Conservation (phyloP, 2,888 invertebrate species). For the Drosophila barbarae region DNA sequence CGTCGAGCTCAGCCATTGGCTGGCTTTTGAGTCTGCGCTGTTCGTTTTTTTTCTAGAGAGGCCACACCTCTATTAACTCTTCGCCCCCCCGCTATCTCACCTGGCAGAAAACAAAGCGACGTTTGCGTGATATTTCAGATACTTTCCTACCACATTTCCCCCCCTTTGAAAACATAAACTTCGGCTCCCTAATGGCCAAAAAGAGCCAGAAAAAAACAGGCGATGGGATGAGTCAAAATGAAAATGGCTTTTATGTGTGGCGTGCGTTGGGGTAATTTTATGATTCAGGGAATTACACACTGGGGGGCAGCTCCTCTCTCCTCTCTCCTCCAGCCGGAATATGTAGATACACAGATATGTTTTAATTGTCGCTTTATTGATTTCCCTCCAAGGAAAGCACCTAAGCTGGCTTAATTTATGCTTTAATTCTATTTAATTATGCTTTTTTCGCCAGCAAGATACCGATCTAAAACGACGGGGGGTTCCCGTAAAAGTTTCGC, state of each 20-base stretch:
- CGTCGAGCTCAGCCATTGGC: slow-evolving; percentile 61
- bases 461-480: slow-evolving; percentile 7
- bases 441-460: slow-evolving; percentile 19
- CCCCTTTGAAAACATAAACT: slow-evolving; percentile 36
- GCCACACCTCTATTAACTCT: slow-evolving; percentile 67
- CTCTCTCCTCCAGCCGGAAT: slow-evolving; percentile 14
- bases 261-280: slow-evolving; percentile 69
- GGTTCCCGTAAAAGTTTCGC: slow-evolving; percentile 23
- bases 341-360: slow-evolving; percentile 29
- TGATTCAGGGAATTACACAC: slow-evolving; percentile 62
- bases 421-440: slow-evolving; percentile 64
- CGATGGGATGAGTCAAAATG: slow-evolving; percentile 56
- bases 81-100: slow-evolving; percentile 19
- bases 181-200: slow-evolving; percentile 43
- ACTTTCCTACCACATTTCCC: slow-evolving; percentile 15
- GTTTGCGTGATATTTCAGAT: slow-evolving; percentile 41
- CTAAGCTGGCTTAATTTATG: slow-evolving; percentile 55
- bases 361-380: slow-evolving; percentile 62
- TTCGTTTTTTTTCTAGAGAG: slow-evolving; percentile 44
- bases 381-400: slow-evolving; percentile 46
- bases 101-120: slow-evolving; percentile 27
- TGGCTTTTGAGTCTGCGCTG: slow-evolving; percentile 67
- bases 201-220: slow-evolving; percentile 1
- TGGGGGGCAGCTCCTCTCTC: slow-evolving; percentile 10
- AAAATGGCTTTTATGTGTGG: slow-evolving; percentile 73